Base-by-base conservation (phyloP, 2,113 vertebrate species). In the Capra hircus region DNA sequence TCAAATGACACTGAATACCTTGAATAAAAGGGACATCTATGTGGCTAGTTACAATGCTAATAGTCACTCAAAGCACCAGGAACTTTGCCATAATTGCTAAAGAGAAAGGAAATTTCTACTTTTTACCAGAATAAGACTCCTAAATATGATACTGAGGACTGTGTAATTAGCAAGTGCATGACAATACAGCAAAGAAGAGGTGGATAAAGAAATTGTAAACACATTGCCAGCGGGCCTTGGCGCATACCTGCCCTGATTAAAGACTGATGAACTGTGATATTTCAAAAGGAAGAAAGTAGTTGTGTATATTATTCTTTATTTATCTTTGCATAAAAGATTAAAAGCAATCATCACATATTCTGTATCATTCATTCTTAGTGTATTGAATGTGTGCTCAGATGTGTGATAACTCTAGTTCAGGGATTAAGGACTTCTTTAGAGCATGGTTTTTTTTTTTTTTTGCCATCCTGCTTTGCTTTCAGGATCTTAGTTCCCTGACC, bases 131-230 rank as follows among this genome's bases (percentile, higher is more conserved):
- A 57, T 19, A 94, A 55, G 88, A 97, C 57, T 98, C 90, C 40
- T 91, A 62, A 94, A 89, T 96, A 53, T 92, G 95, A 98, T 90
- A 95, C 84, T 91, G 92, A 97, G 59, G 96, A 96, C 94, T 90
- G 89, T 98, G 94, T 93, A 97, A 96, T 95, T 96, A 82, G 50
- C 81, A 96, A 96, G 77, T 96, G 82, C 45, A 88, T 97, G 97
- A 97, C 60, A 96, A 45, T 28, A 97, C 64, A 96, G 88, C 67
- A 62, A 86, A 95, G 55, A 62, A 98, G 30, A 98, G 82, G 95
- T 95, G 96, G 85, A 97, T 97, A 92, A 98, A 97, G 97, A 98
- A 97, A 95, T 89, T 97, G 93, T 97, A 97, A 98, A 98, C 74
- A 91, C 80, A 90, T 95, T 97, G 95, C 91, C 83, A 98, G 85